Evolutionary conservation across 2,888 invertebrate genomes (phyloP).

Genomic region (Trachelus troglodyta): DNA sequence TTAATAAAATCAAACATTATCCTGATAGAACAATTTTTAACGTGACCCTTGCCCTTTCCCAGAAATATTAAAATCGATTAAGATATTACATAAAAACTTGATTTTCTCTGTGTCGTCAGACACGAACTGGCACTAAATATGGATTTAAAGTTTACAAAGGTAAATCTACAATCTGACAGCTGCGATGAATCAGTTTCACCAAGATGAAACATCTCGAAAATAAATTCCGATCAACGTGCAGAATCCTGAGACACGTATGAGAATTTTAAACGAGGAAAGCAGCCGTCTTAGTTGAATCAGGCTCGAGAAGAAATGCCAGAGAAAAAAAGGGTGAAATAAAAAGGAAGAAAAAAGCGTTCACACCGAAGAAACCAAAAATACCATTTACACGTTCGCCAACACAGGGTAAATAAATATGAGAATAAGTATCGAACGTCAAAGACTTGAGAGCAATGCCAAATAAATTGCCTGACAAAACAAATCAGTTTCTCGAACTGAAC

Average conservation of each 20-base stretch:
- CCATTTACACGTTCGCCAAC: neutral
- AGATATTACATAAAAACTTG: too few relatives aligned
- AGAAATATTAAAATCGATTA: too few relatives aligned
- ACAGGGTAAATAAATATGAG: neutral
- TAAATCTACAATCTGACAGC: too few relatives aligned
- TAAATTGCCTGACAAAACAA: neutral
- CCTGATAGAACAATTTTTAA: neutral
- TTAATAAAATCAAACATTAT: neutral
- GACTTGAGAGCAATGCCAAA: neutral
- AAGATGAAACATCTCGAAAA: too few relatives aligned
- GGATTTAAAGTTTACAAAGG: too few relatives aligned
- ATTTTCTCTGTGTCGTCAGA: too few relatives aligned
- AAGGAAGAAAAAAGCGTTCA: neutral
- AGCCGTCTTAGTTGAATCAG: neutral
- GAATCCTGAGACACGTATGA: neutral
- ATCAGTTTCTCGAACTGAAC: slow-evolving; percentile 39
- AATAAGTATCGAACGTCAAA: neutral
- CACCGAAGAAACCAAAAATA: neutral
- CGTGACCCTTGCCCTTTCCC: too few relatives aligned
- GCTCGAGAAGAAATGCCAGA: neutral
- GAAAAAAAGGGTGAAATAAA: neutral
- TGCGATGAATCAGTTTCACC: too few relatives aligned
- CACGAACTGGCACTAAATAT: too few relatives aligned
- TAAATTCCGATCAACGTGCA: rapidly evolving
- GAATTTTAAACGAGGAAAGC: neutral